Conservation (phyloP, 2,888 invertebrate genomes). For the Erebia palarica region DNA sequence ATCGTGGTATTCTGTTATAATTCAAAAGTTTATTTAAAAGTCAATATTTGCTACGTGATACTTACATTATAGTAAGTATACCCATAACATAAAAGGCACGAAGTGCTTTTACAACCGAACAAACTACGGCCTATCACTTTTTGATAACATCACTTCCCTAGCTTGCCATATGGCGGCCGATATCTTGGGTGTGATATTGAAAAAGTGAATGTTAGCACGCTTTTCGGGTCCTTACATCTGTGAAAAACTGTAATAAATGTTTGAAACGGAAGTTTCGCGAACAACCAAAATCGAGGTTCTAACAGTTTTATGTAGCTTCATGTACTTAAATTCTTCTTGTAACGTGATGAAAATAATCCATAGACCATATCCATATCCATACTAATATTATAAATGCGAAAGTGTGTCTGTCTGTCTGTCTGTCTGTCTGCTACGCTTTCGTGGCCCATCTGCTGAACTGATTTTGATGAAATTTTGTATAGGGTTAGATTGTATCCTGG, state of each 20-base stretch:
- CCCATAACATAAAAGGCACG: conserved; percentile 65
- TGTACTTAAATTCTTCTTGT: background rate
- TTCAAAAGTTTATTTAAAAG: background rate
- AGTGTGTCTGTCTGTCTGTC: no score
- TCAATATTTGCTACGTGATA: background rate
- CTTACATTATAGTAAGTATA: background rate
- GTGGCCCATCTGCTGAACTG: no score
- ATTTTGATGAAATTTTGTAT: no score
- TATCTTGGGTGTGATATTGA: conserved; percentile 77
- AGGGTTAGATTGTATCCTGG: no score
- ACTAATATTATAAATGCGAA: no score
- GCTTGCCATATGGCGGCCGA: conserved; percentile 81
- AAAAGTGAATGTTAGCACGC: conserved; percentile 67
- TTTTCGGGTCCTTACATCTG: conserved; percentile 13
- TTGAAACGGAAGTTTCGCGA: background rate
- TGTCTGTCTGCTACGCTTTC: no score
- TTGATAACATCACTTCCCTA: conserved; percentile 82
- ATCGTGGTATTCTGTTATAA: background rate
- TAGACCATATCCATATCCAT: no score
- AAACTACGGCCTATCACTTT: conserved; percentile 80
- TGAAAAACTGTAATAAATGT: background rate
- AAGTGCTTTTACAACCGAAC: conserved; percentile 79
- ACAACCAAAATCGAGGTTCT: background rate
- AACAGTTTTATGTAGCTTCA: background rate
- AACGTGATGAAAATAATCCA: background rate